A percentile compares a stretch with the other conserved stretches of the same genome.
Conservation (phyloP, 2,888 invertebrate species). For the Creontiades dilutus region DNA sequence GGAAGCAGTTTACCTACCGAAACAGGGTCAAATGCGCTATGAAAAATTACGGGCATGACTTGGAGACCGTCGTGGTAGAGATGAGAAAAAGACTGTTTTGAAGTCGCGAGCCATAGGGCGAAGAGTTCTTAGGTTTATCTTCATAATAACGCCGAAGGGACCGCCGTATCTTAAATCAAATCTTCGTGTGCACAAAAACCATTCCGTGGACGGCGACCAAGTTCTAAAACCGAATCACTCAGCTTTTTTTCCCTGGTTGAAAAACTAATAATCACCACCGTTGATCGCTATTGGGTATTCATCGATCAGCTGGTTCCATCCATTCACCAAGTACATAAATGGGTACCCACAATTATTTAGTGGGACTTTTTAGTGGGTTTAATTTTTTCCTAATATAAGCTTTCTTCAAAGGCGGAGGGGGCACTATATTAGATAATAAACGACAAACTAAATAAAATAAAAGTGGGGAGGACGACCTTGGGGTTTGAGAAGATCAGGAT, state of each 20-base stretch:
- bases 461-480: no score
- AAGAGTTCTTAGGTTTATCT: constrained; percentile 57
- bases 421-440: no score
- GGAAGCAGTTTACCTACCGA: constrained; percentile 25
- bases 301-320: no score
- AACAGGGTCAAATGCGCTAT: constrained; percentile 56
- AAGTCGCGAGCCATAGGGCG: constrained; percentile 52
- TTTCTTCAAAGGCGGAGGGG: no score
- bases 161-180: constrained; percentile 53
- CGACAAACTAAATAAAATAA: no score
- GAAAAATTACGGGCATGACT: constrained; percentile 64
- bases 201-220: background rate
- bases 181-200: constrained; percentile 18
- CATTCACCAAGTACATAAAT: no score
- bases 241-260: background rate
- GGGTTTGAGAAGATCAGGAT: no score
- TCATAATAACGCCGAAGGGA: constrained; percentile 50
- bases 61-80: constrained; percentile 12
- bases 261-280: no score
- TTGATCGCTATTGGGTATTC: no score
- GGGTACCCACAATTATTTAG: no score
- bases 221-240: background rate
- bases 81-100: constrained; percentile 56
- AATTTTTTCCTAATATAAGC: no score
- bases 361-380: no score